A percentile compares a stretch with the other conserved stretches of the same genome.
Evolutionary conservation across 2,797 vertebrate species (phyloP).

Genomic region (Podargus strigoides): DNA sequence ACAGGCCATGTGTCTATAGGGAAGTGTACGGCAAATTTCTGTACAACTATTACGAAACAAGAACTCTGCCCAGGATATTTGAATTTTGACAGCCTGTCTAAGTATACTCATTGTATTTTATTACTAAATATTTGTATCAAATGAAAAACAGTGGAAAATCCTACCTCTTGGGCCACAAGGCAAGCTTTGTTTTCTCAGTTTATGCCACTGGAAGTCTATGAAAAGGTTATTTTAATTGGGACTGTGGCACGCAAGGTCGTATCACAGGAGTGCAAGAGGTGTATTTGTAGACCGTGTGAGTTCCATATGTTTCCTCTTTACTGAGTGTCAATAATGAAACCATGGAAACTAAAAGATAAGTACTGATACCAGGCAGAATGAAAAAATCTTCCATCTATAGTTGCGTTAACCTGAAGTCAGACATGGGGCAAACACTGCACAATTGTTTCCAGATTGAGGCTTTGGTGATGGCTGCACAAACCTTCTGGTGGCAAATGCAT

Average conservation of each 20-base stretch:
- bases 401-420: conserved; percentile 9
- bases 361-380: background rate
- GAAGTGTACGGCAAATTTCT: background rate
- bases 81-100: background rate
- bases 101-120: background rate
- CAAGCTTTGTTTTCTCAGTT: background rate
- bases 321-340: conserved; percentile 42
- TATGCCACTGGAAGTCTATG: background rate
- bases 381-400: conserved; percentile 29
- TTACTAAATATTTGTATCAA: background rate
- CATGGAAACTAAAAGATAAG: conserved; percentile 52
- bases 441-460: background rate
- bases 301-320: conserved; percentile 26
- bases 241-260: background rate
- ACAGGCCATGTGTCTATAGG: background rate
- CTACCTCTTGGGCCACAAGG: background rate
- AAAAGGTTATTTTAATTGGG: background rate
- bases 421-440: background rate
- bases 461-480: background rate
- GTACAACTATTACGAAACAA: background rate
- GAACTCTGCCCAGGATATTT: background rate
- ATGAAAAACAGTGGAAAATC: background rate
- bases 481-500: background rate
- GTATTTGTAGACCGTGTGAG: background rate
- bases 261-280: conserved; percentile 6